Evolutionary conservation across 2,113 vertebrate genomes (phyloP), one percentile per base, ranked within the genome.

Genomic region (Proterorhinus semilunaris): DNA sequence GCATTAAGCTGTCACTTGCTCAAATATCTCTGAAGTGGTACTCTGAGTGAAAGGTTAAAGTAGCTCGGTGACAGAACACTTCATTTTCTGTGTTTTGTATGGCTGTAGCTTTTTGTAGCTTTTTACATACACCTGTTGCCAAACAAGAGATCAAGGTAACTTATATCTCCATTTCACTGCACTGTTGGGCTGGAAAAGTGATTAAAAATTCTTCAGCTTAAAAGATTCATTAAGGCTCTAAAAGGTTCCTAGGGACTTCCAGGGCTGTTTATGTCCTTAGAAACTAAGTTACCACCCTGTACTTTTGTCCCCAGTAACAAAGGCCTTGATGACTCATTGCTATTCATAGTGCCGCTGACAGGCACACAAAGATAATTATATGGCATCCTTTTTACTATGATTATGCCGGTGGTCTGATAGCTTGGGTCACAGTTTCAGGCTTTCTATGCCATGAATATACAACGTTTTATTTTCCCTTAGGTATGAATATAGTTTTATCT

Each of bases 311-410:
- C 74, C 42, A 61, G 62, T 55, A 64, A 76, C 57, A 76, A 72
- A 82, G 58, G 85, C 79, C 76, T 71, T 58, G 66, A 80, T 81
- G 80, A 84, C 42, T 85, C 79, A 83, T 80, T 86, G 84, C 74
- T 79, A 77, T 86, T 86, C 79, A 81, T 76, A 79, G 64, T 70
- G 48, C 61, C 72, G 68, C 72, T 82, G 76, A 78, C 74, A 85
- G 65, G 54, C 70, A 49, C 53, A 75, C 64, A 79, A 78, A 72
- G 65, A 80, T 76, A 53, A 71, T 78, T 68, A 76, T 74, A 80
- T 65, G 58, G 67, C 59, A 66, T 12, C 42, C 54, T 64, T 71
- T 74, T 74, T 87, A 49, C 72, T 62, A 72, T 76, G 77, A 83
- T 80, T 81, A 79, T 67, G 55, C 44, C 1, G 42, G 42, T 61